phyloP scores from a whole-genome alignment of 2,888 invertebrate species.

The Scaptomyza reducta region DNA sequence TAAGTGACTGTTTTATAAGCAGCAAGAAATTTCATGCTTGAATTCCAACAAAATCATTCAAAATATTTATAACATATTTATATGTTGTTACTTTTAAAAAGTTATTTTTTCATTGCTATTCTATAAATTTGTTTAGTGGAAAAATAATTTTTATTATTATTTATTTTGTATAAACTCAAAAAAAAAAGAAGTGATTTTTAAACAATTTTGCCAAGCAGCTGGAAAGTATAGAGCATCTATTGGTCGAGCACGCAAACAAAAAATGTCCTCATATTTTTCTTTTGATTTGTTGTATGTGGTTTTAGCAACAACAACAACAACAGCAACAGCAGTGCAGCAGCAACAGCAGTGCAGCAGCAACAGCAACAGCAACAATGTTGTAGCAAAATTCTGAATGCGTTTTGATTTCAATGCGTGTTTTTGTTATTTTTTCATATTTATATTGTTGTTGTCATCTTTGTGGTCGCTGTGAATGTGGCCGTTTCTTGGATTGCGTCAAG shows the following conservation, averaged over 20 bases:
- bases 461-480: slow-evolving; percentile 41
- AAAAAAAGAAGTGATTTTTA: too few species aligned
- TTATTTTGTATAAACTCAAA: too few species aligned
- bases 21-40: too few species aligned
- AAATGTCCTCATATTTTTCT: not conserved
- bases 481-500: slow-evolving; percentile 69
- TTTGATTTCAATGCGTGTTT: slow-evolving; percentile 24
- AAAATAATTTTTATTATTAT: too few species aligned
- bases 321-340: slow-evolving; percentile 11
- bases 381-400: slow-evolving; percentile 50
- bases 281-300: slow-evolving; percentile 26
- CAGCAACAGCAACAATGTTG: slow-evolving; percentile 3
- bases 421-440: not conserved
- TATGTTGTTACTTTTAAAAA: too few species aligned
- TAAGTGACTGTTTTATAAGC: too few species aligned
- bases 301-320: slow-evolving; percentile 18
- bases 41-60: too few species aligned
- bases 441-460: slow-evolving; percentile 63
- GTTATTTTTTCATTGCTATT: too few species aligned
- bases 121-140: too few species aligned
- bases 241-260: not conserved
- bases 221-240: not conserved
- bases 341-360: too few species aligned
- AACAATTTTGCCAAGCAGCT: too few species aligned
- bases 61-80: too few species aligned